phyloP scores from a whole-genome alignment of 2,113 vertebrate genomes.

The Hystrix cristata region DNA sequence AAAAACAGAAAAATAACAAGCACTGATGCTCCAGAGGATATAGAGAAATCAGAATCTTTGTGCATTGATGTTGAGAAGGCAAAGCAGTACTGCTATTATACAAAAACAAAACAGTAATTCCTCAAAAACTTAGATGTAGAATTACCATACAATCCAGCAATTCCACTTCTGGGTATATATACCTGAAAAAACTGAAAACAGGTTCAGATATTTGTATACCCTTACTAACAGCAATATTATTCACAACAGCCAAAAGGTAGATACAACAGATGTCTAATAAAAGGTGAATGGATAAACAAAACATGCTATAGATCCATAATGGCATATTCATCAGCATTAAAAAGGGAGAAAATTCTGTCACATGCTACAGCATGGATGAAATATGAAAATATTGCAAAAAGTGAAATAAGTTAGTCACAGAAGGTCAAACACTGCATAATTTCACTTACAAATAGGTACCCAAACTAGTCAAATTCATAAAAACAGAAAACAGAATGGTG shows the following conservation, averaged over 20 bases:
- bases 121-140: background rate
- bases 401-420: constrained; percentile 9
- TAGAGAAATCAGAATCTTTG: background rate
- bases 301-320: background rate
- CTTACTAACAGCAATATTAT: background rate
- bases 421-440: background rate
- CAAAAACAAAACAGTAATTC: background rate
- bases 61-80: background rate
- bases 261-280: background rate
- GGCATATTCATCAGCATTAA: constrained; percentile 20
- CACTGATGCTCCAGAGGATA: background rate
- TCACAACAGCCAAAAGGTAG: background rate
- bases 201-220: background rate
- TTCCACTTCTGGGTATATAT: background rate
- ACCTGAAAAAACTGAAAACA: background rate
- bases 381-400: background rate
- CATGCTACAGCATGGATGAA: background rate
- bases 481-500: constrained; percentile 19
- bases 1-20: background rate
- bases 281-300: background rate
- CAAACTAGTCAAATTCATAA: constrained; percentile 22
- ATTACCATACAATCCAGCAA: background rate
- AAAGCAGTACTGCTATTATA: background rate
- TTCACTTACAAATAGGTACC: background rate
- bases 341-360: constrained; percentile 12